These are phyloP conservation scores for Plagiodera versicolora DNA, from an alignment of 2,888 invertebrate genomes.

Conservation along the genomic window DNA sequence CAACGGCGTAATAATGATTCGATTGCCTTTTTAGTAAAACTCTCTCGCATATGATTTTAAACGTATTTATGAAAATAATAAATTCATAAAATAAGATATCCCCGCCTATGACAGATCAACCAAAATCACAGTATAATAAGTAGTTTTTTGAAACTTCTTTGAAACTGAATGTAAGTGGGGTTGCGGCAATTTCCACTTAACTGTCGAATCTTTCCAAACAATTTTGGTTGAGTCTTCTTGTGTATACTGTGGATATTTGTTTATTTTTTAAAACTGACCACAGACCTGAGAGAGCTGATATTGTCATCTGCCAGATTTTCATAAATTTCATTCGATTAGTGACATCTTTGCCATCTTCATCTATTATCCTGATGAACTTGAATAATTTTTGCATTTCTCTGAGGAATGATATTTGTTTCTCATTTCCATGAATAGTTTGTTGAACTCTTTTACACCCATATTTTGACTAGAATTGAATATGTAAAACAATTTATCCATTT, in stretches of 20 bases:
- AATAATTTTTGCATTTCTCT: constrained; percentile 6
- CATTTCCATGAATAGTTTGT: constrained; percentile 8
- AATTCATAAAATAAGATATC: too few species aligned
- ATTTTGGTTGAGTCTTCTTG: constrained; percentile 32
- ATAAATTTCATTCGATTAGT: constrained; percentile 22
- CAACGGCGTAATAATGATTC: too few species aligned
- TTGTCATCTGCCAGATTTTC: constrained; percentile 18
- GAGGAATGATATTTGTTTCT: constrained; percentile 18
- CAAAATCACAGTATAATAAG: too few species aligned
- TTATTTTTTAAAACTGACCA: constrained; percentile 20
- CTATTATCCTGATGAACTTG: neutral
- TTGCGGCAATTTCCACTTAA: constrained; percentile 26
- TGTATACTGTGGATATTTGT: constrained; percentile 20
- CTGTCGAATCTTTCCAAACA: constrained; percentile 23
- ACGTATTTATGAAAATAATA: too few species aligned
- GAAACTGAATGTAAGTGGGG: constrained; percentile 29
- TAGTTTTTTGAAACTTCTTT: constrained; percentile 30
- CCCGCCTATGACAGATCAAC: too few species aligned
- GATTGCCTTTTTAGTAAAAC: too few species aligned
- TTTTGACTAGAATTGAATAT: constrained; percentile 21
- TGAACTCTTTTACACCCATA: neutral
- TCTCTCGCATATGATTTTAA: too few species aligned
- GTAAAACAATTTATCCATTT: constrained; percentile 25
- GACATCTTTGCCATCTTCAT: constrained; percentile 10
- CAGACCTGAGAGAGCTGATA: constrained; percentile 12